Base-by-base conservation (phyloP, 2,888 invertebrate genomes). In the Aricia artaxerxes region DNA sequence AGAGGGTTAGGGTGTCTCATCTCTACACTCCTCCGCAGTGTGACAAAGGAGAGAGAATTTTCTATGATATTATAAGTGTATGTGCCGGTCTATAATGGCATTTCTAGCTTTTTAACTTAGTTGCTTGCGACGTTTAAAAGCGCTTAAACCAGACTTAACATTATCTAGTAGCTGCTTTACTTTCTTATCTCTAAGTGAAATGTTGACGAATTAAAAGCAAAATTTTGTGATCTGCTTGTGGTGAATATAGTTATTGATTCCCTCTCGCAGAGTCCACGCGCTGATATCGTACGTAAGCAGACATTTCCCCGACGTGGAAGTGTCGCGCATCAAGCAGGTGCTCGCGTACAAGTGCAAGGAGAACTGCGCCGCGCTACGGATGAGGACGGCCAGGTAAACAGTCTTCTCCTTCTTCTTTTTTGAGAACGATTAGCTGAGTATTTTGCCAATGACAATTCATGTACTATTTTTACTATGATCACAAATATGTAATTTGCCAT, bases 261-360 rank as follows among this genome's bases (percentile, higher is more conserved):
- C 13, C 69, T 13, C 38, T 69, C 5, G 16, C 69, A 69, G 97
- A 88, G 97, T 97, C 44, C 96, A 97, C 93, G 97, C 97, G 77
- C 96, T 97, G 88, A 97, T 97, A 90, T 96, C 96, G 77, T 97
- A 97, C 92, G 97, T 97, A 84, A 96, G 96, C 87, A 95, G 96
- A 77, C 95, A 96, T 87, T 97, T 97, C 94, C 97, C 97, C 60
- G 95, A 96, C 87, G 96, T 97, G 38, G 97, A 97, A 91, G 96
- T 96, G 87, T 96, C 96, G 92, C 94, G 97, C 86, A 97, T 97
- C 89, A 97, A 97, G 90, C 97, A 97, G 90, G 97, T 97, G 84
- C 92, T 97, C 84, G 97, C 97, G 44, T 97, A 97, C 91, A 97
- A 97, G 91, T 97, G 97, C 90, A 97, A 97, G 92, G 97, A 97